phyloP scores from a whole-genome alignment of 2,797 vertebrate species.

The Telmatherina bonti region DNA sequence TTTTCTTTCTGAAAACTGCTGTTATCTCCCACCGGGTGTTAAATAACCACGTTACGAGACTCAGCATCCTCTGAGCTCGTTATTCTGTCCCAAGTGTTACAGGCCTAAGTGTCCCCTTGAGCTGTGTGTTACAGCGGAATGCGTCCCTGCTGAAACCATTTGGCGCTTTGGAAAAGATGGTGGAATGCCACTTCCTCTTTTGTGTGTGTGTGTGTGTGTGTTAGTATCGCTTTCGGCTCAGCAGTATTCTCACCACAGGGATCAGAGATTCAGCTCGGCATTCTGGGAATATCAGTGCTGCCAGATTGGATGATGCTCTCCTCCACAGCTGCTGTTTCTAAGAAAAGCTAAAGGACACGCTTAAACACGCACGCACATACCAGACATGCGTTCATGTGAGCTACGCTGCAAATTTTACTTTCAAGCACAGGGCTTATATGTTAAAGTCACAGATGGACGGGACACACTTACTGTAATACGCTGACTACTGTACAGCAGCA shows the following conservation, averaged over 20 bases:
- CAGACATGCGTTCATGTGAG: conserved; percentile 35
- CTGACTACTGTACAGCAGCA: conserved; percentile 35
- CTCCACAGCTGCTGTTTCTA: conserved; percentile 83
- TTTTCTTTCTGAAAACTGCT: conserved; percentile 36
- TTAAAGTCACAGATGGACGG: conserved; percentile 28
- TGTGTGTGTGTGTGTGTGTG: conserved; percentile 17
- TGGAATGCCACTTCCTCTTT: conserved; percentile 72
- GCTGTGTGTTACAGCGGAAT: conserved; percentile 56
- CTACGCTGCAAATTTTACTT: conserved; percentile 38
- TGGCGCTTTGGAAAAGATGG: conserved; percentile 59
- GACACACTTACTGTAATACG: conserved; percentile 46
- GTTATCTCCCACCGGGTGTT: conserved; percentile 70
- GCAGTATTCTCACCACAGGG: conserved; percentile 65
- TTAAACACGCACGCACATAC: conserved; percentile 26
- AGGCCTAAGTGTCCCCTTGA: conserved; percentile 72
- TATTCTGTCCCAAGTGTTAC: conserved; percentile 71
- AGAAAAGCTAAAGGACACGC: conserved; percentile 77
- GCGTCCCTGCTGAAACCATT: conserved; percentile 56
- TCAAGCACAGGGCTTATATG: conserved; percentile 5
- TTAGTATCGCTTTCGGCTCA: conserved; percentile 49
- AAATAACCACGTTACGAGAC: conserved; percentile 73
- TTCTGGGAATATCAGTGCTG: conserved; percentile 78
- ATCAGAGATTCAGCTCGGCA: conserved; percentile 71
- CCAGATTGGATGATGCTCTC: conserved; percentile 73
- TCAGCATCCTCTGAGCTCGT: conserved; percentile 65